A percentile compares a stretch with the other conserved stretches of the same genome.
Conservation (phyloP, 2,113 vertebrate genomes). For the Emydura subglobosa region DNA sequence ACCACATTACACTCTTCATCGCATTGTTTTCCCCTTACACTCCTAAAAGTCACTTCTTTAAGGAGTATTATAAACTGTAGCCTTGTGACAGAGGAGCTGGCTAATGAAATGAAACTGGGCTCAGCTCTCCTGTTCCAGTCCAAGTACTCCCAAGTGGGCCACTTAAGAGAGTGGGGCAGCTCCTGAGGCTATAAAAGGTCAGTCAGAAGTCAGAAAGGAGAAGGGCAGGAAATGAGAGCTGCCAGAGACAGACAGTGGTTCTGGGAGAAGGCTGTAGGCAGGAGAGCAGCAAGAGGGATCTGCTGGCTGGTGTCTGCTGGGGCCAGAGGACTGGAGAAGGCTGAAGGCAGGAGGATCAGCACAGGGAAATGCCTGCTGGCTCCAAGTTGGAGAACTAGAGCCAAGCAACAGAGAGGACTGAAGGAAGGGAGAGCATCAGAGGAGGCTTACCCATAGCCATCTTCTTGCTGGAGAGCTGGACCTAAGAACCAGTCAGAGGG, state of each 20-base stretch:
- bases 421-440: background rate
- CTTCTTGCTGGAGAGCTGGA: too few species aligned
- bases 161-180: background rate
- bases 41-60: background rate
- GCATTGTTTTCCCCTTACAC: background rate
- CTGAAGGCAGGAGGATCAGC: background rate
- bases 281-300: background rate
- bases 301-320: background rate
- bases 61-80: background rate
- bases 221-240: background rate
- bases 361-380: background rate
- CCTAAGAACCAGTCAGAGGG: too few species aligned
- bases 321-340: background rate
- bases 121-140: background rate
- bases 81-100: background rate
- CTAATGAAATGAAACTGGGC: background rate
- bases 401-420: background rate
- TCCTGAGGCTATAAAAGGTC: background rate
- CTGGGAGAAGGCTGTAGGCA: background rate
- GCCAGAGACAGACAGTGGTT: background rate
- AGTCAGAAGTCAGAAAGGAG: too few species aligned
- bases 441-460: background rate
- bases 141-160: background rate
- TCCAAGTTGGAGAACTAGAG: background rate
- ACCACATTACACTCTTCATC: background rate